phyloP scores from a whole-genome alignment of 2,113 vertebrate species.

The Promerops cafer region DNA sequence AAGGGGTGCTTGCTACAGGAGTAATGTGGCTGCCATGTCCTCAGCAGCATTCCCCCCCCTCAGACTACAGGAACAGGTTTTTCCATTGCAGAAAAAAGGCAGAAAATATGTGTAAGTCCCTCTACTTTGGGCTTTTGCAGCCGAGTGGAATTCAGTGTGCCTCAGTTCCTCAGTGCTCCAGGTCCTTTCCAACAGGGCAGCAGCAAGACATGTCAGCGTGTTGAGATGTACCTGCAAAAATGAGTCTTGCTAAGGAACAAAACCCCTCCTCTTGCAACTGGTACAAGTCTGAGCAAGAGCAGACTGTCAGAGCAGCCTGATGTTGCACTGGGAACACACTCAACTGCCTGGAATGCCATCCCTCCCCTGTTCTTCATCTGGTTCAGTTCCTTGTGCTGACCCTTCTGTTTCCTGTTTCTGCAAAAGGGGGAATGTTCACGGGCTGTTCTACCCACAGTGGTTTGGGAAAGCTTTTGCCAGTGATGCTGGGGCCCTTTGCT shows the following conservation, averaged over 20 bases:
- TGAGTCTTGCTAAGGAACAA: not conserved
- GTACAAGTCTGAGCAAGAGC: not conserved
- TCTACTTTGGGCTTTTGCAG: not conserved
- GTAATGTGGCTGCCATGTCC: rapidly evolving
- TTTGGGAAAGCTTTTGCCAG: not conserved
- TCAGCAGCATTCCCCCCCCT: not conserved
- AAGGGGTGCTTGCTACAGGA: not conserved
- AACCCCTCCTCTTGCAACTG: not conserved
- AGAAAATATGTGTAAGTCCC: not conserved
- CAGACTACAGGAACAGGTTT: not conserved
- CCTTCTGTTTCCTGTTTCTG: not conserved
- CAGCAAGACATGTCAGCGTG: rapidly evolving
- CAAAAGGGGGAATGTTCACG: not conserved
- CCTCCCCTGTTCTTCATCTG: not conserved
- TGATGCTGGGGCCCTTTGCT: not conserved
- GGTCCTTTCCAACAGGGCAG: not conserved
- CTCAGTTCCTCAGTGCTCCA: not conserved
- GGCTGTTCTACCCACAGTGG: not conserved
- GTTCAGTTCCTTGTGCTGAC: not conserved
- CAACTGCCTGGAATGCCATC: not conserved
- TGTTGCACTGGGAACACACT: not conserved
- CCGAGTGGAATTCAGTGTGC: not conserved
- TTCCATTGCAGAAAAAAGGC: not conserved
- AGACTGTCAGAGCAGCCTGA: not conserved
- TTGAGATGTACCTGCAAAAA: not conserved